These are phyloP conservation scores for Sarcophaga carnaria DNA, from an alignment of 2,888 invertebrate species.

Conservation along the genomic window DNA sequence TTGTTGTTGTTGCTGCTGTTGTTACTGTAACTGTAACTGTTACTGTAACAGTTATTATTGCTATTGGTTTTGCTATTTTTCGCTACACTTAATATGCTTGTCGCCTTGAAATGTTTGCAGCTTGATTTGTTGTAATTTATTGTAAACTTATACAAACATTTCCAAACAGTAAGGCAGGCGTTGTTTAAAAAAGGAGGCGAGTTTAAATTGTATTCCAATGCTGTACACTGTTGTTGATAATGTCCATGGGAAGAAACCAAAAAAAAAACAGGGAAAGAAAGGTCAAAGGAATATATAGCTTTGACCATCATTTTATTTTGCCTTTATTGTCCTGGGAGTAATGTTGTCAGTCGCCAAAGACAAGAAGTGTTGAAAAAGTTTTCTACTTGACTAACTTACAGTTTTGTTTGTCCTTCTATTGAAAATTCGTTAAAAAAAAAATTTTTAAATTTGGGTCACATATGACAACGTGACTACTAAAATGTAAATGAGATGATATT, in stretches of 20 bases:
- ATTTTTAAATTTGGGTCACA: conserved; percentile 52
- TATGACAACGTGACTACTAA: conserved; percentile 60
- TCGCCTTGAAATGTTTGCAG: conserved; percentile 54
- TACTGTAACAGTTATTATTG: too few species aligned
- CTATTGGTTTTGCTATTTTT: not conserved
- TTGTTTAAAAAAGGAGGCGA: too few species aligned
- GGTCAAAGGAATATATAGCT: too few species aligned
- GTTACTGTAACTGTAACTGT: too few species aligned
- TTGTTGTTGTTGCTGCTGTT: conserved; percentile 8
- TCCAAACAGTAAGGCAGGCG: too few species aligned
- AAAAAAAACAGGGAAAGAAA: not conserved
- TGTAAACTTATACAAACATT: conserved; percentile 64
- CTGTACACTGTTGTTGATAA: not conserved
- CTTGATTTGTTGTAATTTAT: conserved; percentile 66
- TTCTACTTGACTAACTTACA: conserved; percentile 30
- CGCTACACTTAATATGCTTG: conserved; percentile 45
- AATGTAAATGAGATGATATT: conserved; percentile 54
- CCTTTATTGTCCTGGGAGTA: conserved; percentile 2
- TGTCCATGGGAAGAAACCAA: not conserved
- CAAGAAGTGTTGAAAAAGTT: not conserved
- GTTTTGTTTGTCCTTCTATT: conserved; percentile 22
- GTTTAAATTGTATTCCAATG: not conserved
- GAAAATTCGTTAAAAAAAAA: conserved; percentile 28
- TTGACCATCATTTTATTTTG: conserved; percentile 4
- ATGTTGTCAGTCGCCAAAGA: conserved; percentile 8